Percentiles rank a stretch among this genome's conserved stretches.
phyloP scores from a whole-genome alignment of 2,797 vertebrate species.

The Myiothlypis chrysogaster region DNA sequence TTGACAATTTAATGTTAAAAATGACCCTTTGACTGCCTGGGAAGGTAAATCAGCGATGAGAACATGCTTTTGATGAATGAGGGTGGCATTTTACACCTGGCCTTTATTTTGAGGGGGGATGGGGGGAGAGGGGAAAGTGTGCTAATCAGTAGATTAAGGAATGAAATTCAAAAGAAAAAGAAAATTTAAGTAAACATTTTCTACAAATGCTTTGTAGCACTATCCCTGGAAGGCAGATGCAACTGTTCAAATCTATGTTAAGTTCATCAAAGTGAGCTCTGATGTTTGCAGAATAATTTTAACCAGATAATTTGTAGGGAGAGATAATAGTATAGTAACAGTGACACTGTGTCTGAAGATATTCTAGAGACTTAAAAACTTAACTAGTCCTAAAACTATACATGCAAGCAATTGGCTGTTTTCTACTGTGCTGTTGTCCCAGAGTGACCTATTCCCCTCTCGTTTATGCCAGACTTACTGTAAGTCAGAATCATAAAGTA shows the following conservation, averaged over 20 bases:
- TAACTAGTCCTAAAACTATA: neutral
- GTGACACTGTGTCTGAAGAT: neutral
- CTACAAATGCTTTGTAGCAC: neutral
- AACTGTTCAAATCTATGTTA: neutral
- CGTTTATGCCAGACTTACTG: neutral
- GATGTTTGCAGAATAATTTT: neutral
- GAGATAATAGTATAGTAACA: neutral
- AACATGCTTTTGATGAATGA: neutral
- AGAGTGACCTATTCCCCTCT: neutral
- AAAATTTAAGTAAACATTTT: neutral
- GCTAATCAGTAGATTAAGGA: neutral
- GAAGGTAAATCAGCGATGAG: neutral
- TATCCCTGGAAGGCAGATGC: neutral
- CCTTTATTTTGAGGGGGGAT: neutral
- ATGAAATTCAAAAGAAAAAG: neutral
- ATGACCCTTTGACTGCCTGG: neutral
- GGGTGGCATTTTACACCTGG: neutral
- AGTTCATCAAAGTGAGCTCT: neutral
- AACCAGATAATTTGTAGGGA: neutral
- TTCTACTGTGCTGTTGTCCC: neutral
- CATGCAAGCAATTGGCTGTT: neutral
- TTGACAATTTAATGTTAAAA: conserved; percentile 30
- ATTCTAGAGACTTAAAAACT: neutral
- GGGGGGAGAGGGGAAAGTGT: neutral
- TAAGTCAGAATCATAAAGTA: neutral